Base-by-base conservation (phyloP, 2,797 vertebrate species). In the Acanthiza pusilla region DNA sequence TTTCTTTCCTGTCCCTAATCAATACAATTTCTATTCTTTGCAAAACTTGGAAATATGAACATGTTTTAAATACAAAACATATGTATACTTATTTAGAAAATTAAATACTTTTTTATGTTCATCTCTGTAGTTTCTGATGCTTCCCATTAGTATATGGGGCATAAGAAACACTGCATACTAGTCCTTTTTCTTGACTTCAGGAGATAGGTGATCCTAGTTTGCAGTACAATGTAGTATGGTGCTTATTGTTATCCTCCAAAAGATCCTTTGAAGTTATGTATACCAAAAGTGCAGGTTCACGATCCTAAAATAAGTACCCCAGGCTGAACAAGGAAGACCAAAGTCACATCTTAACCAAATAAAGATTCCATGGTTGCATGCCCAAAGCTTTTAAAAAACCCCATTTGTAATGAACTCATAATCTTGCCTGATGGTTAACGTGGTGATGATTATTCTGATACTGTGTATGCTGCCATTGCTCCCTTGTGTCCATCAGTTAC, bases 401-500 rank as follows among this genome's bases (percentile, higher is more conserved):
- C 12, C 21, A 7, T 84, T 67, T 11, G 6, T 54, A 72, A 32
- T 43, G 29, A 60, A 16, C 57, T 26, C 38, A 20, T 57, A 57
- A n/a, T 48, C 7, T 40, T 58, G 47, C 23, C 66, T 82, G 47
- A 30, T 40, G 47, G n/a, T 34, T 77, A 23, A 15, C 6, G 6
- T 5, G 11, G 13, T 4, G 14, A 2, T 77, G 47, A 27, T 76
- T 47, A 7, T 48, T 85, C 53, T 83, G 55, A 21, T 42, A 27
- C 34, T 65, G 18, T 47, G 42, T 40, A 11, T 76, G 76, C 20
- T 82, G 32, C 57, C 29, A 16, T 36, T 93, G n/a, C n/a, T 85
- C 45, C 62, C n/a, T 58, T 27, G 8, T 66, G 54, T 72, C 66
- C 77, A 42, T 48, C 97, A 99, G 99, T 16, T 99, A 99, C 94